Evolutionary conservation across 2,888 invertebrate genomes (phyloP), one percentile per base, ranked within the genome.

Genomic region (Melangyna quadrimaculata): DNA sequence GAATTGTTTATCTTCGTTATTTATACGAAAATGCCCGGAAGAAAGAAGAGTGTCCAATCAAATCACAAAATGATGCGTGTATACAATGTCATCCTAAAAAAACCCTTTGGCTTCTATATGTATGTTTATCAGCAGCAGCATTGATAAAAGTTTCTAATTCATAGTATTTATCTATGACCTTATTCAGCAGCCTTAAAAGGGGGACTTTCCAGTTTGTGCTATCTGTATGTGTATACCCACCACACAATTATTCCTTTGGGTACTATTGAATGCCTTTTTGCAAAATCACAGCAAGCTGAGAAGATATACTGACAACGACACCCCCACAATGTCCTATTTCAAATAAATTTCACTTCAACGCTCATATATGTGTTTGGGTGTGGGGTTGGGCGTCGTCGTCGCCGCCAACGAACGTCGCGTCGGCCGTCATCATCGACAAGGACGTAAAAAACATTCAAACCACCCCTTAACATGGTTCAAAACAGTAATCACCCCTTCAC

Each of bases 231-330:
- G n/a, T n/a, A n/a, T n/a, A n/a, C n/a, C n/a, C n/a, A n/a, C n/a
- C 19, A 55, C 48, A 43, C 83, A 71, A 79, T 84, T 43, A 74
- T 84, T 43, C 83, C 83, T 71, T 71, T 79, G 83, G 83, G 83
- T 71, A 51, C 71, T 67, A 79, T 84, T 80, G 71, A 72, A 80
- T 80, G 70, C 80, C 72, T 65, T 63, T 63, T 74, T 61, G 53
- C 55, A 43, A 79, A 84, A 84, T 84, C 84, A 80, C 75, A 84
- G 84, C 80, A 77, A 84, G 45, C 75, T 75, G 84, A n/a, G n/a
- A n/a, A n/a, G n/a, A 83, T 83, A 78, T 80, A 80, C 80, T 24
- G 79, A 71, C 51, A 65, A 27, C 40, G 48, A 45, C 55, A 43
- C 37, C 32, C 71, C 80, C 67, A 51, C 27, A 14, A 84, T 75